A percentile compares a stretch with the other conserved stretches of the same genome.
Conservation (phyloP, 2,113 vertebrate species). For the Falcunculus frontatus region DNA sequence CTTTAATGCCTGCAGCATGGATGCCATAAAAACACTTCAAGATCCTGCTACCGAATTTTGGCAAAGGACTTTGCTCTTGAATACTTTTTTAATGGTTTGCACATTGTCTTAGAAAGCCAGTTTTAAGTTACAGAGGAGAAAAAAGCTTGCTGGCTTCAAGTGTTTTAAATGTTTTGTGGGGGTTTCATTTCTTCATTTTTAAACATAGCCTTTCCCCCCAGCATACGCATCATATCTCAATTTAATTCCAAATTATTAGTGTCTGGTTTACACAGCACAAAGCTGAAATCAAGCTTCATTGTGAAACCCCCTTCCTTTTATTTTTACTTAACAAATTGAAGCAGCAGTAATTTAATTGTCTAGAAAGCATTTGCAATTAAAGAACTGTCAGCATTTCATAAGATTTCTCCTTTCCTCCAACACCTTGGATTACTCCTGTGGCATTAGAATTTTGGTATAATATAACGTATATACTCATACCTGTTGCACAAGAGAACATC, state of each 20-base stretch:
- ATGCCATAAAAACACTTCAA: slow-evolving; percentile 37
- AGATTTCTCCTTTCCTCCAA: not conserved
- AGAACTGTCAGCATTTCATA: not conserved
- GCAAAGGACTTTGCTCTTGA: slow-evolving; percentile 6
- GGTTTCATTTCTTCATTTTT: not conserved
- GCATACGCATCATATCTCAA: not conserved
- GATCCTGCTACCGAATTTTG: slow-evolving; percentile 37
- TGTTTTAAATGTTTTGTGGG: not conserved
- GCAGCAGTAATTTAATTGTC: not conserved
- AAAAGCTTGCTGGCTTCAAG: not conserved
- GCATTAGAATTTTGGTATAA: not conserved
- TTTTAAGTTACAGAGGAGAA: not conserved
- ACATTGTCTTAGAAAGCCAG: slow-evolving; percentile 37
- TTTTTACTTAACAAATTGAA: not conserved
- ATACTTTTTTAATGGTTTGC: slow-evolving; percentile 55
- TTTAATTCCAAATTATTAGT: not conserved
- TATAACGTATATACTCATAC: not conserved
- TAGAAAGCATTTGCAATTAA: not conserved
- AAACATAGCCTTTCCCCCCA: not conserved
- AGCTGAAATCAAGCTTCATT: not conserved
- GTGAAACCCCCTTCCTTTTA: not conserved
- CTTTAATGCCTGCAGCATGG: slow-evolving; percentile 9
- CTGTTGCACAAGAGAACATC: not conserved
- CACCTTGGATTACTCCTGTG: not conserved
- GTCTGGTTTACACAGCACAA: not conserved